Percentiles rank a stretch among this genome's conserved stretches.
Conservation (phyloP, 1,140 invertebrate species). For the Sinella curviseta region DNA sequence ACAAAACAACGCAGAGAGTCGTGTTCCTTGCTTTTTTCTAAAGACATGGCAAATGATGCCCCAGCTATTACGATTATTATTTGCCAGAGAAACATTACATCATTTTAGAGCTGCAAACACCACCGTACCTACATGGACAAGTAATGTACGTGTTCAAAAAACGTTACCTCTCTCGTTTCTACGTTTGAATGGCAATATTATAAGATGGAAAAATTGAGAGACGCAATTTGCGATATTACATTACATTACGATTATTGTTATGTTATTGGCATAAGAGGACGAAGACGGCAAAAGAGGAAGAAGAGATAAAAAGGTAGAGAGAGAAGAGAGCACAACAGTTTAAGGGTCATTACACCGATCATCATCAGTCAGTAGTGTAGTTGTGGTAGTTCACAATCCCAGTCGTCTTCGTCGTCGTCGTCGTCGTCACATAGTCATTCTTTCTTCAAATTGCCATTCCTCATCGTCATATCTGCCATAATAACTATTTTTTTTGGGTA, state of each 20-base stretch:
- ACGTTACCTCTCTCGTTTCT: neutral
- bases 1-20: neutral
- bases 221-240: neutral
- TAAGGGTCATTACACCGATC: conserved; percentile 26
- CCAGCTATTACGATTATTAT: neutral
- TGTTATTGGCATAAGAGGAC: neutral
- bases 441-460: too few relatives aligned
- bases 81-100: neutral
- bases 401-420: neutral
- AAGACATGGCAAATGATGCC: neutral
- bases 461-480: too few relatives aligned
- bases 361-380: conserved; percentile 2
- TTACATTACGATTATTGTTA: neutral
- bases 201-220: neutral
- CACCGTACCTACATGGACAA: neutral
- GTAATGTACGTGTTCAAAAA: neutral
- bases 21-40: neutral
- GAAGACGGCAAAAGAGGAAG: neutral
- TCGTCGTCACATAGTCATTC: too few relatives aligned
- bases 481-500: too few relatives aligned
- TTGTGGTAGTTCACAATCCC: too few relatives aligned
- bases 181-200: neutral
- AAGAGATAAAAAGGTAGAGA: neutral
- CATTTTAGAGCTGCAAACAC: neutral
- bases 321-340: conserved; percentile 7